Evolutionary conservation across 2,888 invertebrate species (phyloP).

Genomic region (Dryobota labecula): DNA sequence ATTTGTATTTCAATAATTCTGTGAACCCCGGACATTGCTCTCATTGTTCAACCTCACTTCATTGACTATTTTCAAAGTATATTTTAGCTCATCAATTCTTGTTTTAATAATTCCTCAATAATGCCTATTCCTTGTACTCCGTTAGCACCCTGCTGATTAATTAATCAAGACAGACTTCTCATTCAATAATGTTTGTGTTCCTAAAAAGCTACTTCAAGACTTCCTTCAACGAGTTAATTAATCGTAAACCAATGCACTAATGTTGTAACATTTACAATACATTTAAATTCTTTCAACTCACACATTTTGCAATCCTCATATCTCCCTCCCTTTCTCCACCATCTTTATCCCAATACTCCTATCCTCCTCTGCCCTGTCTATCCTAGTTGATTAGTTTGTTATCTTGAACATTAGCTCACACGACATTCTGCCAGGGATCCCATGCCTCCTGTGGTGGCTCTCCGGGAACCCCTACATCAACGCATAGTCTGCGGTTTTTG

Average conservation of each 20-base stretch:
- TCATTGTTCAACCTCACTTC: not conserved
- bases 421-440: constrained; percentile 32
- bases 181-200: not conserved
- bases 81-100: not conserved
- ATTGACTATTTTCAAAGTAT: no score
- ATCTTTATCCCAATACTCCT: not conserved
- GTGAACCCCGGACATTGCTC: not conserved
- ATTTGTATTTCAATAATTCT: no score
- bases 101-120: no score
- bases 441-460: constrained; percentile 45
- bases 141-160: not conserved
- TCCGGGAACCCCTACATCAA: constrained; percentile 42
- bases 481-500: constrained; percentile 33
- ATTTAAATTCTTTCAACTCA: not conserved
- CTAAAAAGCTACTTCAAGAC: no score
- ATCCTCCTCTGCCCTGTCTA: not conserved
- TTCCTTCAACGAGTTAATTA: not conserved
- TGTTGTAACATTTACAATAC: not conserved
- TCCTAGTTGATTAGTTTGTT: constrained; percentile 55
- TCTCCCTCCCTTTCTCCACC: not conserved
- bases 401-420: constrained; percentile 39
- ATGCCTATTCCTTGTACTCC: no score
- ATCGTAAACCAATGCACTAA: not conserved
- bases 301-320: not conserved
- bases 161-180: not conserved